Evolutionary conservation across 2,888 invertebrate species (phyloP), one percentile per base, ranked within the genome.

Genomic region (Ichneumoninae sp.): DNA sequence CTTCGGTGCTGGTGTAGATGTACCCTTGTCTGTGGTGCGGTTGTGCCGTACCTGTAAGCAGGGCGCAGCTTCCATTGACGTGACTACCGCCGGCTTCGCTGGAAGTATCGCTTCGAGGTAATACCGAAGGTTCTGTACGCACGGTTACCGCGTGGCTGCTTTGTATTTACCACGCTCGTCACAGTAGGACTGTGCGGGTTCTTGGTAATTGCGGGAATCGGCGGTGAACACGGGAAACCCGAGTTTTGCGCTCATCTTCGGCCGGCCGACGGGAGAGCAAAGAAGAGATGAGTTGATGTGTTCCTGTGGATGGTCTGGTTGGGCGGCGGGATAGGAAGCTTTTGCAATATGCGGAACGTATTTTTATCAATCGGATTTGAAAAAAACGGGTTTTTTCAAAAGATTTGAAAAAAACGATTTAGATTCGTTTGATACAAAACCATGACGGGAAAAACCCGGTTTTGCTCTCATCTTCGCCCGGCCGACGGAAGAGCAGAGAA

Each of bases 181-280:
- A 47, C 47, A 33, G 74, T 26, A 16, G 74, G 16, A 52, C 44
- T 54, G 26, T 78, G 60, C 44, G 69, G 19, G 60, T 33, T 30
- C 54, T 44, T 80, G 54, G 60, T 74, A 68, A 74, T 80, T 69
- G 80, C 50, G 47, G 68, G 57, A 62, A 80, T 66, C 68, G 47
- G 22, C 69, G 44, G 44, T 22, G 30, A 74, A 57, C n/a, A 36
- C 80, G 44, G 13, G 50, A 7, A 26, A 22, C 33, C 57, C 50
- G 52, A 71, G 68, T 47, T 47, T 40, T 30, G 5, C 40, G 16
- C 65, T 44, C 16, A 3, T n/a, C 44, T 57, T 76, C 16, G 22
- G 71, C 36, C 52, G 22, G 66, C 82, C 76, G 57, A 19, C 76
- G 70, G 80, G 57, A 26, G 50, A 62, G 30, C 16, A 19, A 33